Conservation (phyloP, 1,140 invertebrate genomes). For the Geopemphigus sp. region DNA sequence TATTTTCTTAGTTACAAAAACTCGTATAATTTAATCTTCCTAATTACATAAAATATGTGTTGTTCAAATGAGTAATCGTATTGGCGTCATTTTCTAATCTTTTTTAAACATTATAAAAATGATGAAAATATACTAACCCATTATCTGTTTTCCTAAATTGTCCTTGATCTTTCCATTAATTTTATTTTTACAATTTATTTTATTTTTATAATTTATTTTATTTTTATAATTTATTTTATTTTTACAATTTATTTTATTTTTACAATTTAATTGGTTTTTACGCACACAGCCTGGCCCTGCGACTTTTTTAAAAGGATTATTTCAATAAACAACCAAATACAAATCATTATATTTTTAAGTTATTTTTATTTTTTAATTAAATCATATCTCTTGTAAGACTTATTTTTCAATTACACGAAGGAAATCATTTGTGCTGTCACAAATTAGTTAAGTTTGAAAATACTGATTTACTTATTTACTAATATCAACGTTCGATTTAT, state of each 20-base stretch:
- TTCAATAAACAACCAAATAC: constrained; percentile 53
- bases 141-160: neutral
- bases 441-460: constrained; percentile 44
- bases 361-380: constrained; percentile 42
- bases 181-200: too few relatives aligned
- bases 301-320: constrained; percentile 57
- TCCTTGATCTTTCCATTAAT: constrained; percentile 13
- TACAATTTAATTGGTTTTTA: constrained; percentile 48
- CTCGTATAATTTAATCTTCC: neutral
- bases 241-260: too few relatives aligned
- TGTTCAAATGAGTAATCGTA: neutral
- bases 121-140: constrained; percentile 4
- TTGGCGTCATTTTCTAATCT: constrained; percentile 1
- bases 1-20: too few relatives aligned
- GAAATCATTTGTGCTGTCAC: constrained; percentile 22
- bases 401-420: constrained; percentile 29
- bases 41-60: too few relatives aligned
- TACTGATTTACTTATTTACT: constrained; percentile 4
- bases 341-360: constrained; percentile 41
- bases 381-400: constrained; percentile 47
- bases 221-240: constrained; percentile 51
- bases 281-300: constrained; percentile 55
- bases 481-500: constrained; percentile 3
- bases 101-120: neutral
- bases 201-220: too few relatives aligned